Conservation (phyloP, 2,888 invertebrate species). For the Chaitophorus viminalis region DNA sequence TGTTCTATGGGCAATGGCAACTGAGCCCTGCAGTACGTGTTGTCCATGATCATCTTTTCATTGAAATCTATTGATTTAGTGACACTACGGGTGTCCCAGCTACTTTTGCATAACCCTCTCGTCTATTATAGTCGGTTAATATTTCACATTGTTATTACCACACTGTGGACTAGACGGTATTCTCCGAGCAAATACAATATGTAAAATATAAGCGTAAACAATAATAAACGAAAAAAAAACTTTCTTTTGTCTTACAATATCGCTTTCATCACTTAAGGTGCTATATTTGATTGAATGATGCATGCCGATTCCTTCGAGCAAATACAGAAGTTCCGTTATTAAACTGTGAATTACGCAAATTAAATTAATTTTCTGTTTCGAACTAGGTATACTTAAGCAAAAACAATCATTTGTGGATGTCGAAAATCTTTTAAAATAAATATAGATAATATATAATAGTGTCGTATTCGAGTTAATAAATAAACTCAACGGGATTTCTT, state of each 20-base stretch:
- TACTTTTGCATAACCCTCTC: slow-evolving; percentile 53
- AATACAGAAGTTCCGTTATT: neutral
- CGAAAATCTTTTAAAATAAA: slow-evolving; percentile 12
- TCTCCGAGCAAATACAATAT: neutral
- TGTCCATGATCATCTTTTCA: slow-evolving; percentile 48
- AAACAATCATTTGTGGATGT: slow-evolving; percentile 16
- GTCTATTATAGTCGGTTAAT: slow-evolving; percentile 32
- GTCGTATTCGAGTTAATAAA: too few species aligned
- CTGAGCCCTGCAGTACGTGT: slow-evolving; percentile 2
- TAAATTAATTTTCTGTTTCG: slow-evolving; percentile 5
- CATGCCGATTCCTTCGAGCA: slow-evolving; percentile 10
- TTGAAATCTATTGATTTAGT: slow-evolving; percentile 23
- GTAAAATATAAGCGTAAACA: slow-evolving; percentile 6
- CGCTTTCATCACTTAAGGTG: slow-evolving; percentile 59
- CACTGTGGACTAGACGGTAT: neutral
- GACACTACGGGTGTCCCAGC: slow-evolving; percentile 18
- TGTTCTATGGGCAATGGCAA: slow-evolving; percentile 7
- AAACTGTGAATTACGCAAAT: neutral
- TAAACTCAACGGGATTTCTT: neutral
- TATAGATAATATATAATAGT: neutral
- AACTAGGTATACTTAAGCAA: neutral
- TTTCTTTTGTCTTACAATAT: slow-evolving; percentile 49
- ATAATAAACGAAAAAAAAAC: slow-evolving; percentile 42
- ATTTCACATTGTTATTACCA: slow-evolving; percentile 17
- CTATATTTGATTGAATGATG: neutral